phyloP scores from a whole-genome alignment of 2,888 invertebrate species.

The Phengaris alcon region DNA sequence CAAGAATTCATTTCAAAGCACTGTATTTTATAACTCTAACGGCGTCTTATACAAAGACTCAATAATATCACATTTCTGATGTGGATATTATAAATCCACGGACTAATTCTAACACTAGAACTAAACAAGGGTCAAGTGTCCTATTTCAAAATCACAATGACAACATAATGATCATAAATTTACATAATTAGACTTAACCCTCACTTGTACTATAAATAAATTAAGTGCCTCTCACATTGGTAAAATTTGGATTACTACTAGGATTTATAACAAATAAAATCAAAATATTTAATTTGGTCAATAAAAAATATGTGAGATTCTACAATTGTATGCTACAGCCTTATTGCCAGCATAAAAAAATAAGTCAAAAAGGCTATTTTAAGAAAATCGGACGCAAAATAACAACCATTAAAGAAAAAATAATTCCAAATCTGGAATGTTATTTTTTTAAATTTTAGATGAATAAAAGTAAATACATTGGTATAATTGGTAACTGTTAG shows the following conservation, averaged over 20 bases:
- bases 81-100: conserved; percentile 83
- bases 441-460: not conserved
- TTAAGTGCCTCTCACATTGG: conserved; percentile 38
- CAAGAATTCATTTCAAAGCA: conserved; percentile 41
- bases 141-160: not conserved
- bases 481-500: conserved; percentile 4
- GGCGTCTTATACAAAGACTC: conserved; percentile 77
- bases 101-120: conserved; percentile 48
- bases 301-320: conserved; percentile 41
- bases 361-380: conserved; percentile 7
- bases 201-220: conserved; percentile 38
- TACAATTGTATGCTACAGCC: conserved; percentile 19
- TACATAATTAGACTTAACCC: conserved; percentile 56
- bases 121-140: conserved; percentile 36
- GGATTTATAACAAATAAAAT: conserved; percentile 24
- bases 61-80: conserved; percentile 86
- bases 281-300: conserved; percentile 6
- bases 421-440: conserved; percentile 15
- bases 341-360: not conserved
- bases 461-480: not conserved
- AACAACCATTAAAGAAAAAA: not conserved
- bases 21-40: conserved; percentile 54
- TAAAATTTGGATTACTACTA: conserved; percentile 30
- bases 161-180: conserved; percentile 32
- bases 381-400: not conserved